These are phyloP conservation scores for Drosophila seguyi DNA, from an alignment of 1,140 invertebrate genomes.

Conservation along the genomic window DNA sequence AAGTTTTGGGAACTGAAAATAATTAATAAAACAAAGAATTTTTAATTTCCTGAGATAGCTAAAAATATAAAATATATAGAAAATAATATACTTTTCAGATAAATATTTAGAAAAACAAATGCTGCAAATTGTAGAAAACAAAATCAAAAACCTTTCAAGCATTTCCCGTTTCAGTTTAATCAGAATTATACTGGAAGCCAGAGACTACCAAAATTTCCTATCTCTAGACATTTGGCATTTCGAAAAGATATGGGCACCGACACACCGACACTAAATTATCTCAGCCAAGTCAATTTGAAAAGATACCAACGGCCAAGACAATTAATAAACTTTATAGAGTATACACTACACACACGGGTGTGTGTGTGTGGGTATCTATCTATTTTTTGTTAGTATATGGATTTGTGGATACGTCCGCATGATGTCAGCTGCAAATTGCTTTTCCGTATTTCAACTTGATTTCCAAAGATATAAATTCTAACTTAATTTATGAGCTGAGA, in stretches of 20 bases:
- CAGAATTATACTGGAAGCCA: constrained; percentile 3
- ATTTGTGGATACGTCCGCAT: constrained; percentile 52
- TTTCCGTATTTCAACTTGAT: constrained; percentile 78
- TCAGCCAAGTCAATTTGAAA: constrained; percentile 48
- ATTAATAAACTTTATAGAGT: constrained; percentile 53
- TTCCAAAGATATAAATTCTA: constrained; percentile 64
- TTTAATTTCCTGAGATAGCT: background rate
- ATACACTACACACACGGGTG: constrained; percentile 14
- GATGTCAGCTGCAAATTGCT: constrained; percentile 80
- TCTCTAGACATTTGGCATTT: constrained; percentile 49
- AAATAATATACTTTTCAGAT: background rate
- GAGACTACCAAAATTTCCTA: constrained; percentile 28
- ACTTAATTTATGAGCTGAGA: constrained; percentile 68
- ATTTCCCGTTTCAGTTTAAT: background rate
- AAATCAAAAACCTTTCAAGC: background rate
- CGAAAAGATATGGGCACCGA: constrained; percentile 39
- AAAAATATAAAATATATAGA: background rate
- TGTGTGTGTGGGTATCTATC: constrained; percentile 20
- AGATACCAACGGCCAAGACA: constrained; percentile 44
- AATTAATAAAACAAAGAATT: background rate
- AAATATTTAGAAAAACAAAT: background rate
- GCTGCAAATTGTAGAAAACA: background rate
- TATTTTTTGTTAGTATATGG: constrained; percentile 28
- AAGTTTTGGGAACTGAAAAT: background rate
- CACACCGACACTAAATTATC: constrained; percentile 58